Conservation (phyloP, 2,113 vertebrate genomes). For the Ptilorrhoa leucosticta region DNA sequence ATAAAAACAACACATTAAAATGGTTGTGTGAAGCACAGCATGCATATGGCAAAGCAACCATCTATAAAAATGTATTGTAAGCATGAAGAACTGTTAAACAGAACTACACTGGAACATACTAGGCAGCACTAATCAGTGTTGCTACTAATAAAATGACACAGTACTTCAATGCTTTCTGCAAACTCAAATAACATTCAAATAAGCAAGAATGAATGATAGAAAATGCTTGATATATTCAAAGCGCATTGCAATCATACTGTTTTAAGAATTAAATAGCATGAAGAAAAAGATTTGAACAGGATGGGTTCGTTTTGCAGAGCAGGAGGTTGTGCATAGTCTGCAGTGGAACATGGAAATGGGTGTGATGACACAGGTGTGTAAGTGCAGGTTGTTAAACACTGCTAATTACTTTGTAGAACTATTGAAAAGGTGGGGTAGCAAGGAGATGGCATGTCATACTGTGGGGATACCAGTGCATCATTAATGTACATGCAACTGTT, state of each 20-base stretch:
- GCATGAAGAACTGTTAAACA: neutral
- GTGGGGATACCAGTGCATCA: neutral
- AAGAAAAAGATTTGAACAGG: neutral
- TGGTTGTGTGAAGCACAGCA: neutral
- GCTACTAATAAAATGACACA: neutral
- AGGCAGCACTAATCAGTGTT: neutral
- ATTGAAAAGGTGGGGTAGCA: neutral
- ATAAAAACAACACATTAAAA: neutral
- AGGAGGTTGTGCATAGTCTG: neutral
- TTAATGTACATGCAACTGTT: neutral
- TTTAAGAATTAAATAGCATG: neutral
- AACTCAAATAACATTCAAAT: neutral
- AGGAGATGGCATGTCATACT: neutral
- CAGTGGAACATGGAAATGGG: neutral
- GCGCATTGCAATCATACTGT: neutral
- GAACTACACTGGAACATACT: neutral
- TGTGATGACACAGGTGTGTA: neutral
- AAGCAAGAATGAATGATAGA: neutral
- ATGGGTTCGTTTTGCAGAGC: neutral
- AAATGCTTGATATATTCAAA: neutral
- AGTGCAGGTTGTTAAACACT: neutral
- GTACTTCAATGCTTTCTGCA: neutral
- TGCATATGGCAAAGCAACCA: neutral
- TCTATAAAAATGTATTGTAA: neutral
- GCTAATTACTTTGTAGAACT: neutral